Base-by-base conservation (phyloP, 2,888 invertebrate species). In the Ectropis crepuscularia region DNA sequence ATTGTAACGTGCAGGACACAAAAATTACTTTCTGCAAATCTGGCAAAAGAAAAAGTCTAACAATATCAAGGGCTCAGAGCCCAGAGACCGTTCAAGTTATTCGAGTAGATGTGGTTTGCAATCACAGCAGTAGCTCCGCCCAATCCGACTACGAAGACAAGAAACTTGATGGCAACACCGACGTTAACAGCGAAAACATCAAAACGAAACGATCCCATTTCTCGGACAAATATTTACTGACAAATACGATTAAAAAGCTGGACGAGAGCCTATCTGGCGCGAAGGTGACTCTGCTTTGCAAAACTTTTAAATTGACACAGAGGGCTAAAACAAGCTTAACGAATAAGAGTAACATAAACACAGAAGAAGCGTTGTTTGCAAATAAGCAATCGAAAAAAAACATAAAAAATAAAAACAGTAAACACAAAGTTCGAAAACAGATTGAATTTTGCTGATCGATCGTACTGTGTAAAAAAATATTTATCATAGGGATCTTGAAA, bases 31-130 rank as follows among this genome's bases (percentile, higher is more conserved):
- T 79, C 74, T 78, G 82, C 55, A 90, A 85, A 57, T 73, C 78
- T 55, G 89, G 87, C 0, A 88, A 87, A 71, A 80, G 90, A 63
- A 92, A 90, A 80, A 90, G 91, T 70, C 78, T 93, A 0, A 93
- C 91, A 0, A 89, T 92, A 69, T 91, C 93, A 0, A 83, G 91
- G 50, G 77, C 86, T 8, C 89, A 87, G 67, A 92, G 90, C 67
- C 93, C 93, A 6, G 92, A 92, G 65, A 92, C 92, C 0, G 83
- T 92, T 8, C 92, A 93, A 78, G 86, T 93, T 2, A 93, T 93
- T 28, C 81, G 93, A 75, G 93, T 93, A 0, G 93, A 93, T 66
- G 92, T 93, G 6, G 88, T 93, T 8, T 88, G 90, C 65, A 89
- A 89, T 69, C 79, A 85, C 66, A 82, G 77, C 54, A 72, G 72